Percentiles rank a stretch among this genome's conserved stretches.
phyloP scores from a whole-genome alignment of 1,140 invertebrate species.

The Tetramorium parvispinum region DNA sequence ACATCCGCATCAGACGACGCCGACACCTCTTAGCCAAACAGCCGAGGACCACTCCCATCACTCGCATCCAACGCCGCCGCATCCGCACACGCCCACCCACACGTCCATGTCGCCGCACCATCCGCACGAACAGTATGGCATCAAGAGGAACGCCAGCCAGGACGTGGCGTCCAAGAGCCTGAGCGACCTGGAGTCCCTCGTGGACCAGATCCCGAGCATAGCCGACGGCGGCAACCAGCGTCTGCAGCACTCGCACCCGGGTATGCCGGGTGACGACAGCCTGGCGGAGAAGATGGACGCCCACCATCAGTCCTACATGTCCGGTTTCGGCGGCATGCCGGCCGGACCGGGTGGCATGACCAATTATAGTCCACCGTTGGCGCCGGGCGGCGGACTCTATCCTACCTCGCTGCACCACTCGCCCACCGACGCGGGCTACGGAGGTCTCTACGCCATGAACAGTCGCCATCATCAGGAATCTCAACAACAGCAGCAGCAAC shows the following conservation, averaged over 20 bases:
- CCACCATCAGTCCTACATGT: conserved; percentile 81
- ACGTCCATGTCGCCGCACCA: conserved; percentile 83
- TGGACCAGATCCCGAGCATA: conserved; percentile 96
- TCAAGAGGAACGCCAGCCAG: conserved; percentile 84
- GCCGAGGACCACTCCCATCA: conserved; percentile 83
- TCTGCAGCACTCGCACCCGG: conserved; percentile 79
- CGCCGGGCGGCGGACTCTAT: conserved; percentile 73
- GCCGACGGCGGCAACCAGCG: conserved; percentile 88
- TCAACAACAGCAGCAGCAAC: conserved; percentile 64
- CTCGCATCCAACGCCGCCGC: conserved; percentile 83
- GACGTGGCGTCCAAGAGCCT: conserved; percentile 94
- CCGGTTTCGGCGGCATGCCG: conserved; percentile 71
- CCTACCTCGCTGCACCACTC: conserved; percentile 78
- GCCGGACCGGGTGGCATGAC: conserved; percentile 74
- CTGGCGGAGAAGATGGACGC: conserved; percentile 75
- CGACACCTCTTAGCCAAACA: conserved; percentile 81
- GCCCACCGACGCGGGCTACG: conserved; percentile 80
- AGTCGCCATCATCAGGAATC: conserved; percentile 73
- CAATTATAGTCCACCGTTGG: conserved; percentile 82
- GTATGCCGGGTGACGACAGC: conserved; percentile 78
- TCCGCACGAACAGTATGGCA: conserved; percentile 82
- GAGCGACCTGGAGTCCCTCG: conserved; percentile 94
- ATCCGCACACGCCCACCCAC: conserved; percentile 83
- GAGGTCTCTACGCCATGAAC: conserved; percentile 79
- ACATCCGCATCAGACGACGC: conserved; percentile 80